phyloP scores from a whole-genome alignment of 1,140 invertebrate species.

The Drosophila lacteicornis region DNA sequence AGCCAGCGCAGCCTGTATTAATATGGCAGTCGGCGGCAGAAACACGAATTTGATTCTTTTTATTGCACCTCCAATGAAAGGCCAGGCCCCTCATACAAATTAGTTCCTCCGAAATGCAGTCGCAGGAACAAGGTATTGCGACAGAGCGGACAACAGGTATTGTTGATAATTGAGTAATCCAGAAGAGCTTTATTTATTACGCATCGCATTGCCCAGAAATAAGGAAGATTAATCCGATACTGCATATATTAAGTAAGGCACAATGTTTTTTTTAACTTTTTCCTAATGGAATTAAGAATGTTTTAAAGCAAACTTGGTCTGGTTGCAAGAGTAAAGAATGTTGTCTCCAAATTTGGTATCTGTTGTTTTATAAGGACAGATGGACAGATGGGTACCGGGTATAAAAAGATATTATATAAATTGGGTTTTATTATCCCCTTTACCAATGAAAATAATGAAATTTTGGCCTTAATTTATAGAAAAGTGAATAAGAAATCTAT shows the following conservation, averaged over 20 bases:
- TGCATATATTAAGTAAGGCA: not conserved
- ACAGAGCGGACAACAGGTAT: not conserved
- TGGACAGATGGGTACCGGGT: no score
- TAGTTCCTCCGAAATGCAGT: slow-evolving; percentile 16
- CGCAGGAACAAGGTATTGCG: slow-evolving; percentile 1
- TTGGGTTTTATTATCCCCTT: no score
- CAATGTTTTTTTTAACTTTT: not conserved
- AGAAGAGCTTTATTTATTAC: not conserved
- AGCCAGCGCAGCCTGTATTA: slow-evolving; percentile 34
- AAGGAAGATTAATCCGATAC: not conserved
- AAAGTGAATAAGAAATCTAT: no score
- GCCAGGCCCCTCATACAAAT: slow-evolving; percentile 52
- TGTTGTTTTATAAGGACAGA: no score
- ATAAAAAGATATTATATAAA: no score
- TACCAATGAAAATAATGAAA: no score
- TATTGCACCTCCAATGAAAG: slow-evolving; percentile 59
- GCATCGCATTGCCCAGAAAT: not conserved
- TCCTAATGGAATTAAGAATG: no score
- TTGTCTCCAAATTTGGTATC: no score
- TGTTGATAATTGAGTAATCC: slow-evolving; percentile 16
- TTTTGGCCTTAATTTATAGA: no score
- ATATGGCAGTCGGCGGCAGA: slow-evolving; percentile 42
- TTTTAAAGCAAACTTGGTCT: no score
- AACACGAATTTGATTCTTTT: slow-evolving; percentile 59
- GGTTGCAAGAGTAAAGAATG: no score